A percentile compares a stretch with the other conserved stretches of the same genome.
Conservation (phyloP, 1,140 invertebrate species). For the Cydia strobilella region DNA sequence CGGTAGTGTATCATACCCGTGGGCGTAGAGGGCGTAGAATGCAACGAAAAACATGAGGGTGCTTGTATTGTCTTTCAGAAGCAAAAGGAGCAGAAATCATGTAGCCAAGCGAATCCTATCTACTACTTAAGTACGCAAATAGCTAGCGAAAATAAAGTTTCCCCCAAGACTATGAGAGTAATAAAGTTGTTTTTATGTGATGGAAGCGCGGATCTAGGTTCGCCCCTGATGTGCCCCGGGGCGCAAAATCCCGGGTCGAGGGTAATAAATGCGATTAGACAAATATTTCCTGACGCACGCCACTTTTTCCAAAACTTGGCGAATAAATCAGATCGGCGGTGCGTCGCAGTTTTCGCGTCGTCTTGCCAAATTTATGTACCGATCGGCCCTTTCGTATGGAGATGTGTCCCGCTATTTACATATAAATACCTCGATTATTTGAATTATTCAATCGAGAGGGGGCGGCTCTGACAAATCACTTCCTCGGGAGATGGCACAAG, state of each 20-base stretch:
- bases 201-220: conserved; percentile 33
- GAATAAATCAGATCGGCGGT: conserved; percentile 78
- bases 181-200: conserved; percentile 38
- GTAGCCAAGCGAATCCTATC: background rate
- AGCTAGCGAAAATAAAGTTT: conserved; percentile 17
- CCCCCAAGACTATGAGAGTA: conserved; percentile 22
- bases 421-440: conserved; percentile 81
- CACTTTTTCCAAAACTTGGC: conserved; percentile 77
- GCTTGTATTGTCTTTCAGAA: too few relatives aligned
- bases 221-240: conserved; percentile 53
- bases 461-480: conserved; percentile 79
- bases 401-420: conserved; percentile 78
- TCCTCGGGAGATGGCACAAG: conserved; percentile 76
- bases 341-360: conserved; percentile 76
- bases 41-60: too few relatives aligned
- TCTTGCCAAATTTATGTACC: conserved; percentile 80
- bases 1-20: too few relatives aligned
- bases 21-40: too few relatives aligned
- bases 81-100: background rate
- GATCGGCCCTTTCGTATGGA: conserved; percentile 79
- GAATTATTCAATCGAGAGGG: conserved; percentile 81
- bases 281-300: conserved; percentile 77
- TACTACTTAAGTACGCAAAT: conserved; percentile 19
- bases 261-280: conserved; percentile 77
- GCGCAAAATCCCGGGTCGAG: conserved; percentile 63